These are phyloP conservation scores for Rhagonycha fulva DNA, from an alignment of 2,888 invertebrate species.

Conservation along the genomic window DNA sequence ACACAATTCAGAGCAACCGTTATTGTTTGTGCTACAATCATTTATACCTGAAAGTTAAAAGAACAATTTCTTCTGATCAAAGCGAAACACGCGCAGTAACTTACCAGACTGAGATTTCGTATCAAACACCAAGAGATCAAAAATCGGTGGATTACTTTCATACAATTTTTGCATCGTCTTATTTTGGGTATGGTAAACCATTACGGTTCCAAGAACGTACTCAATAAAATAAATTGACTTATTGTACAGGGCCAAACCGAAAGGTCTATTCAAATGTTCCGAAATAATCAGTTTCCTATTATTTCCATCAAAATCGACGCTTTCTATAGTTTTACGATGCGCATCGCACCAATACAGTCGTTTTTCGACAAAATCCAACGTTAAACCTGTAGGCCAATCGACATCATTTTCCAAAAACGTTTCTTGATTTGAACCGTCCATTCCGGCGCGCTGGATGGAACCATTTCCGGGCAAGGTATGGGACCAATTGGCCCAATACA, in stretches of 20 bases:
- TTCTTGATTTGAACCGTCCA: conserved; percentile 72
- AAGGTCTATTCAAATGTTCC: conserved; percentile 60
- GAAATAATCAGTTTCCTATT: conserved; percentile 59
- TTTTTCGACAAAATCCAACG: conserved; percentile 63
- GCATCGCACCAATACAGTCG: conserved; percentile 77
- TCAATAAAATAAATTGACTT: conserved; percentile 73
- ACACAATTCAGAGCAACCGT: conserved; percentile 72
- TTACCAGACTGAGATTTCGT: conserved; percentile 60
- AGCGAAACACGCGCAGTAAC: conserved; percentile 1
- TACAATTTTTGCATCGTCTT: conserved; percentile 57
- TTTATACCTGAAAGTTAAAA: conserved; percentile 47
- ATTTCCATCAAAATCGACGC: conserved; percentile 62
- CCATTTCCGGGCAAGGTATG: conserved; percentile 55
- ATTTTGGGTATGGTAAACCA: conserved; percentile 56
- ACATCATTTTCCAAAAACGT: conserved; percentile 59
- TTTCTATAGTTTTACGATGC: conserved; percentile 68
- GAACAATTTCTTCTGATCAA: not conserved
- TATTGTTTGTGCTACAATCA: conserved; percentile 48
- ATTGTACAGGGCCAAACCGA: conserved; percentile 68
- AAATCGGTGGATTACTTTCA: conserved; percentile 66
- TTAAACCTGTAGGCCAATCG: conserved; percentile 78
- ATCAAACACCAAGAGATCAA: conserved; percentile 71
- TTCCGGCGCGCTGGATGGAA: conserved; percentile 69
- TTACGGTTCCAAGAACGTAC: conserved; percentile 65
- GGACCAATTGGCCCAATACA: conserved; percentile 82